Evolutionary conservation across 2,888 invertebrate genomes (phyloP), one percentile per base, ranked within the genome.

Genomic region (Hyposoter didymator): DNA sequence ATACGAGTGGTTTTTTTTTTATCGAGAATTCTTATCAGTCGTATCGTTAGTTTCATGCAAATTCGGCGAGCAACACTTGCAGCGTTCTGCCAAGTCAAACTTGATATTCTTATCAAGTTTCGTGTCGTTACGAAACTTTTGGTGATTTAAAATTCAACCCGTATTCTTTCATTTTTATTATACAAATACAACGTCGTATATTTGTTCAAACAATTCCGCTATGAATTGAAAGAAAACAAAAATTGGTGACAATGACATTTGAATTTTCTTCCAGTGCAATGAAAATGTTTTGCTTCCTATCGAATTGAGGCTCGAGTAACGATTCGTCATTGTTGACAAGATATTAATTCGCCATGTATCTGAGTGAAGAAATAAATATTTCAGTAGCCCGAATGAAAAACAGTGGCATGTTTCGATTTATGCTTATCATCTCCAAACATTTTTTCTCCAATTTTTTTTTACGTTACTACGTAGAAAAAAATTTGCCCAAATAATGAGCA

Each of bases 1-100:
- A 22, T 72, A 73, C 35, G 35, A 66, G 39, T n/a, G 39, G 35
- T 35, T 39, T 39, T 39, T 39, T 55, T 83, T n/a, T 66, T 69
- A 73, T 78, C 73, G 47, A 8, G n/a, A 32, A 19, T 17, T 59
- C 28, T 59, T 55, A 67, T 76, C 76, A 22, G 76, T 67, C 35
- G 67, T 73, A 67, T 66, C 64, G 67, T 78, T 22, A 52, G 39
- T 74, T 67, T 55, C 12, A 67, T 78, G 59, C 62, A 39, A 43
- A 78, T 78, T 73, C n/a, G 28, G 5, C 17, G 47, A 64, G 39
- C 64, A 64, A 76, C 52, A 52, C 52, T 32, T 64, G 47, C 28
- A 49, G 64, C 14, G 12, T 47, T 75, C 64, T 32, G 6, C 14
- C 12, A 7, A 19, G 8, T 39, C 55, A n/a, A 22, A 32, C 10